Evolutionary conservation across 2,888 invertebrate genomes (phyloP).

Genomic region (Lasioglossum lativentre): DNA sequence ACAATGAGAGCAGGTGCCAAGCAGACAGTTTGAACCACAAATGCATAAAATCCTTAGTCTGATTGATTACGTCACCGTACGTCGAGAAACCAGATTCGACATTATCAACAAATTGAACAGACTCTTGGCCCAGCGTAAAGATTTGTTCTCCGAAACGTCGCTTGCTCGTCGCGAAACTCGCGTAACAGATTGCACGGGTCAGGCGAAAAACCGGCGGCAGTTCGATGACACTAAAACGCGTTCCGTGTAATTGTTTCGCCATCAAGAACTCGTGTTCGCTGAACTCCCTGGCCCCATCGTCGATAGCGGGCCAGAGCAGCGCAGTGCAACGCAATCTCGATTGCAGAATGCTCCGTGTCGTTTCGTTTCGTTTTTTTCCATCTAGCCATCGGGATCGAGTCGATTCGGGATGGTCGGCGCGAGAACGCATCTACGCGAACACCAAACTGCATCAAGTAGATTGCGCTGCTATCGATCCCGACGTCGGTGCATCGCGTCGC

Average conservation of each 20-base stretch:
- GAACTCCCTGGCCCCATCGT: slow-evolving; percentile 47
- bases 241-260: slow-evolving; percentile 57
- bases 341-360: slow-evolving; percentile 39
- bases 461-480: slow-evolving; percentile 63
- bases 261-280: slow-evolving; percentile 53
- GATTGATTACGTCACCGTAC: too few species aligned
- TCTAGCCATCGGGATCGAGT: slow-evolving; percentile 50
- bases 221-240: slow-evolving; percentile 50
- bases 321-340: slow-evolving; percentile 46
- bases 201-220: slow-evolving; percentile 17
- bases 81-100: not conserved
- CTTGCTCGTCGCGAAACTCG: not conserved
- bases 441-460: slow-evolving; percentile 66
- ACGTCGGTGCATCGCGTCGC: not conserved
- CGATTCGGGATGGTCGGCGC: slow-evolving; percentile 39
- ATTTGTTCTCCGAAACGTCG: not conserved
- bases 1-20: too few species aligned
- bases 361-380: slow-evolving; percentile 43
- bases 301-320: slow-evolving; percentile 34
- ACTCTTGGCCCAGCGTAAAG: not conserved
- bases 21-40: too few species aligned
- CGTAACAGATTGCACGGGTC: slow-evolving; percentile 14
- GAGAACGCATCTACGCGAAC: slow-evolving; percentile 63
- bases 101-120: not conserved
- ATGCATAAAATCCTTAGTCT: too few species aligned